phyloP scores from a whole-genome alignment of 2,113 vertebrate genomes.

The Desmodus rotundus region DNA sequence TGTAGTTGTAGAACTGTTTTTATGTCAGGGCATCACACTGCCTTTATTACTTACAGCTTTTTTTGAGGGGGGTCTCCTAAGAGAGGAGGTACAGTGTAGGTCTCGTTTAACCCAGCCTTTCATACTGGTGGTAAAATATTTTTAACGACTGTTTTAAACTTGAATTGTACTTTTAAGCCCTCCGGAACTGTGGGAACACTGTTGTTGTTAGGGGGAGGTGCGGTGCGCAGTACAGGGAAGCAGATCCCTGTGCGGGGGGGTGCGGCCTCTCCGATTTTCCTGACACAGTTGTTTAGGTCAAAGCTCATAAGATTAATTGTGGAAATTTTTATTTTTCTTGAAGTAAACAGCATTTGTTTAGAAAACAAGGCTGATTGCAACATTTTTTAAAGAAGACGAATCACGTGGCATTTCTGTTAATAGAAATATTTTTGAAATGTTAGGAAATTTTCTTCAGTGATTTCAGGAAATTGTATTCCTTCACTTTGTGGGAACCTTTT shows the following conservation, averaged over 20 bases:
- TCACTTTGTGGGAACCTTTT: not conserved
- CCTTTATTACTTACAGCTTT: conserved; percentile 15
- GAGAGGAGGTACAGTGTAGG: not conserved
- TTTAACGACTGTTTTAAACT: conserved; percentile 34
- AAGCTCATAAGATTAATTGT: conserved; percentile 20
- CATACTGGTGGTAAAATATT: not conserved
- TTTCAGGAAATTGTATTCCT: not conserved
- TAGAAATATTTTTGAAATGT: conserved; percentile 12
- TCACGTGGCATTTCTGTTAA: not conserved
- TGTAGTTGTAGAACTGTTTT: not conserved
- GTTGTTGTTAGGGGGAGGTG: not conserved
- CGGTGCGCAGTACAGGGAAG: not conserved
- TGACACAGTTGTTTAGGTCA: not conserved
- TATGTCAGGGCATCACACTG: not conserved
- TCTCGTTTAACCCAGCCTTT: not conserved
- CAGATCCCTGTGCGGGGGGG: not conserved
- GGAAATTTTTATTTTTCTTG: conserved; percentile 18
- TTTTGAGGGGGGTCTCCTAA: not conserved
- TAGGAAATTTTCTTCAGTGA: not conserved
- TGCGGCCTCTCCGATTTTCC: not conserved
- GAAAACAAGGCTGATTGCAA: not conserved
- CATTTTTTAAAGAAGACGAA: not conserved
- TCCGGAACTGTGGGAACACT: not conserved
- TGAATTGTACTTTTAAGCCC: conserved; percentile 6
- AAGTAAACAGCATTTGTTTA: not conserved